These are phyloP conservation scores for Odontocolon sp. DNA, from an alignment of 2,888 invertebrate species.

Conservation along the genomic window DNA sequence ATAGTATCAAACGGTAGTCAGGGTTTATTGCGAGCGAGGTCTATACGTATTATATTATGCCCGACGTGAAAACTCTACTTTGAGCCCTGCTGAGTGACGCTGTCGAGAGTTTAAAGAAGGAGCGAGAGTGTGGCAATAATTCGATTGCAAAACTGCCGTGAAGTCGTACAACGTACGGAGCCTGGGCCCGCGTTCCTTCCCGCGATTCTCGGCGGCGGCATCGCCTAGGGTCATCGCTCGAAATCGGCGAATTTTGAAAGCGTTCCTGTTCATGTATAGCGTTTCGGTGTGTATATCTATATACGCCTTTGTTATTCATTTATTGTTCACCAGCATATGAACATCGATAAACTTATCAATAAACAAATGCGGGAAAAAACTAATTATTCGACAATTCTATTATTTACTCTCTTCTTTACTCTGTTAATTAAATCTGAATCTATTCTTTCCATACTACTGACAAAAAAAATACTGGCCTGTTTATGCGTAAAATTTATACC, in stretches of 20 bases:
- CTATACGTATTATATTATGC: conserved; percentile 17
- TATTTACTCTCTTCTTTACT: no score
- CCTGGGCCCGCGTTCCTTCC: background rate
- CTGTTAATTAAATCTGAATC: no score
- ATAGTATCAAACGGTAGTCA: conserved; percentile 26
- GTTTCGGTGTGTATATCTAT: background rate
- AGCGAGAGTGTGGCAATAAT: conserved; percentile 70
- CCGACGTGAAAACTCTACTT: conserved; percentile 36
- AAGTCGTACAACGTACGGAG: conserved; percentile 58
- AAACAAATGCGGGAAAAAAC: no score
- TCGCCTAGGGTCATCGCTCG: conserved; percentile 25
- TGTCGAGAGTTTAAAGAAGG: conserved; percentile 63
- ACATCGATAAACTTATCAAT: no score
- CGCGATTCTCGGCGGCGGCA: conserved; percentile 5
- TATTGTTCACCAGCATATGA: no score
- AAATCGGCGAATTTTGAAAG: background rate
- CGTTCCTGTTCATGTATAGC: background rate
- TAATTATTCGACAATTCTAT: no score
- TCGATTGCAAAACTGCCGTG: conserved; percentile 71
- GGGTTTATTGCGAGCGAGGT: conserved; percentile 8
- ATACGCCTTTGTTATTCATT: conserved; percentile 10
- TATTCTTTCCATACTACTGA: no score
- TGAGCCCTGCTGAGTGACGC: conserved; percentile 4
- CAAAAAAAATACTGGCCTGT: no score
- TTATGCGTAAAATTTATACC: no score